phyloP scores from a whole-genome alignment of 2,888 invertebrate genomes.

The Drosophila mimetica region DNA sequence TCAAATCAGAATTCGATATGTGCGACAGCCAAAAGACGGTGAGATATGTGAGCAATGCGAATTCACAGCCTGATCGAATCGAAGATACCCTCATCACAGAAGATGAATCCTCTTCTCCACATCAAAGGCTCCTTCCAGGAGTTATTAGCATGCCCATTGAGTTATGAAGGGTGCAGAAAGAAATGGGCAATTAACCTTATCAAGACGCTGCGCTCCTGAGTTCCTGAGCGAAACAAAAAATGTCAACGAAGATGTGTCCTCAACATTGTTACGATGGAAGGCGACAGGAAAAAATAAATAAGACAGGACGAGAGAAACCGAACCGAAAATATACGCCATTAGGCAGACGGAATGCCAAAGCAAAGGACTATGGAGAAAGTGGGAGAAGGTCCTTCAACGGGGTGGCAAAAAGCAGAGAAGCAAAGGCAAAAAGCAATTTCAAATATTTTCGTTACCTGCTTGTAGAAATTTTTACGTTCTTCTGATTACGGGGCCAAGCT shows the following conservation, averaged over 20 bases:
- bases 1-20: conserved; percentile 62
- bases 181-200: conserved; percentile 78
- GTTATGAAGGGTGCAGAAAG: conserved; percentile 43
- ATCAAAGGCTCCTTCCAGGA: conserved; percentile 14
- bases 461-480: conserved; percentile 76
- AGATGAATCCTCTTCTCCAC: neutral
- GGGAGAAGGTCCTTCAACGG: conserved; percentile 8
- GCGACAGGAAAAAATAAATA: conserved; percentile 33
- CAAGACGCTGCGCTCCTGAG: conserved; percentile 48
- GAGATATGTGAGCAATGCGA: conserved; percentile 8
- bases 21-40: conserved; percentile 38
- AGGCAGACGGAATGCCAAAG: conserved; percentile 74
- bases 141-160: conserved; percentile 24
- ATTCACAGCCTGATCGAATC: conserved; percentile 6
- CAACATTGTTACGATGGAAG: conserved; percentile 27
- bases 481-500: conserved; percentile 69
- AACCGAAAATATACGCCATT: conserved; percentile 76
- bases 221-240: conserved; percentile 24
- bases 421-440: conserved; percentile 72
- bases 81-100: conserved; percentile 29
- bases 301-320: conserved; percentile 46
- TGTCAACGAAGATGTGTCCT: conserved; percentile 28
- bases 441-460: conserved; percentile 79
- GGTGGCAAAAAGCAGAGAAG: conserved; percentile 43
- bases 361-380: conserved; percentile 20